Percentiles rank a stretch among this genome's conserved stretches.
phyloP scores from a whole-genome alignment of 92 coral and sea anemone species.

The Epizoanthus rinbou region DNA sequence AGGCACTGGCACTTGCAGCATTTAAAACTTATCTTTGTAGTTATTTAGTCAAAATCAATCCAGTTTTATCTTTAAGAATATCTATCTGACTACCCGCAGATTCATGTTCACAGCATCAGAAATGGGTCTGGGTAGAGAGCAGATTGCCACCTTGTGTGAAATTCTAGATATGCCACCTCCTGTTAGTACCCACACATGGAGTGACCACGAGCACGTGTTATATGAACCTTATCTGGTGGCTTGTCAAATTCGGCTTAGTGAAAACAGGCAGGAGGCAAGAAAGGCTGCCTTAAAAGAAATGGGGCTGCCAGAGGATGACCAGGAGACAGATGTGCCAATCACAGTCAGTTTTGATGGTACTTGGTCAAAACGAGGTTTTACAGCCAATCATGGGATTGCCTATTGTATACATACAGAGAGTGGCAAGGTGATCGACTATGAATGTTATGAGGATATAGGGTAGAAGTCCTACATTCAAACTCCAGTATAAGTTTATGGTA shows the following conservation, averaged over 20 bases:
- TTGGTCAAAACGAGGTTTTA: slow-evolving; percentile 58
- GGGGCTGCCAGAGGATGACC: slow-evolving; percentile 30
- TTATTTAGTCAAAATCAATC: too few species aligned
- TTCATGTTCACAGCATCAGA: slow-evolving; percentile 49
- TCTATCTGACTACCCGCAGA: slow-evolving; percentile 14
- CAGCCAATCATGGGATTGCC: slow-evolving; percentile 63
- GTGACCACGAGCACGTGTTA: slow-evolving; percentile 35
- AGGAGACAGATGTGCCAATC: slow-evolving; percentile 37
- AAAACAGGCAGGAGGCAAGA: slow-evolving; percentile 20
- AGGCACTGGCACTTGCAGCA: too few species aligned
- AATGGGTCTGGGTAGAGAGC: slow-evolving; percentile 46
- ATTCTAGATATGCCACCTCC: slow-evolving; percentile 52
- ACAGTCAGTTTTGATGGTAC: slow-evolving; percentile 58
- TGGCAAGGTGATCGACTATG: slow-evolving; percentile 51
- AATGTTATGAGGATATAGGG: slow-evolving; percentile 54
- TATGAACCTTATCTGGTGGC: slow-evolving; percentile 8
- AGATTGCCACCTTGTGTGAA: slow-evolving; percentile 50
- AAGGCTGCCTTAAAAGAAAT: slow-evolving; percentile 34
- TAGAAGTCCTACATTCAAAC: slow-evolving; percentile 26
- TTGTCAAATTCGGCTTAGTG: background rate
- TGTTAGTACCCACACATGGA: slow-evolving; percentile 35
- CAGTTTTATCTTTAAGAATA: too few species aligned
- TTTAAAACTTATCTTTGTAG: too few species aligned
- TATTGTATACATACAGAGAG: slow-evolving; percentile 49
- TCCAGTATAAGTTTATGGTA: slow-evolving; percentile 51